phyloP scores from a whole-genome alignment of 2,888 invertebrate species.

The Callimorpha dominula region DNA sequence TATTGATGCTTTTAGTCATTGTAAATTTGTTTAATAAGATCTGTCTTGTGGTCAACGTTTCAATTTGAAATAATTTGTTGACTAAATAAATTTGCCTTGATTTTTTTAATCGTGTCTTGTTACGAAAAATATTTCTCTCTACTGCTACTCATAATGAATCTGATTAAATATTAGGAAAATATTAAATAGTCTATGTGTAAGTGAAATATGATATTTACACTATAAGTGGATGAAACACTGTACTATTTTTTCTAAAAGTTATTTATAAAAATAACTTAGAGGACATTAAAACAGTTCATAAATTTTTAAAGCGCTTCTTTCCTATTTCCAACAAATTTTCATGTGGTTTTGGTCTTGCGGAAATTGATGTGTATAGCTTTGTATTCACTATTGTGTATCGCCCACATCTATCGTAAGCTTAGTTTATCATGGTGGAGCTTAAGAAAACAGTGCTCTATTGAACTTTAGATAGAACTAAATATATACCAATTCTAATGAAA shows the following conservation, averaged over 20 bases:
- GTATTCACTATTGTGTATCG: too few species aligned
- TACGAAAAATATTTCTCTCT: neutral
- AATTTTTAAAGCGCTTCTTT: neutral
- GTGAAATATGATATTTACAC: conserved; percentile 5
- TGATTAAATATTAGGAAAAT: too few species aligned
- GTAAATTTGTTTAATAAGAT: neutral
- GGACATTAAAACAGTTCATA: conserved; percentile 11
- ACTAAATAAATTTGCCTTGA: neutral
- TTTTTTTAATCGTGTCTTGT: neutral
- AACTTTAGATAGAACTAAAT: too few species aligned
- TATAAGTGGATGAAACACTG: neutral
- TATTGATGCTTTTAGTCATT: neutral
- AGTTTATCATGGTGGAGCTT: neutral
- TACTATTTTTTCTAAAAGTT: neutral
- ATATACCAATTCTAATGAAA: neutral
- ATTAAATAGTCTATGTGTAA: neutral
- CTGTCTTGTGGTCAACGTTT: neutral
- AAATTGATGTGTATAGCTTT: too few species aligned
- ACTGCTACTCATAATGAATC: neutral
- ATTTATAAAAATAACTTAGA: neutral
- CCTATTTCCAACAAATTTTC: neutral
- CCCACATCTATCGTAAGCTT: neutral
- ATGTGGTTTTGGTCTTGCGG: neutral
- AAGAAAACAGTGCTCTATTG: too few species aligned
- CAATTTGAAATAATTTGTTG: neutral